Evolutionary conservation across 2,113 vertebrate genomes (phyloP), one percentile per base, ranked within the genome.

Genomic region (Gallinago media): DNA sequence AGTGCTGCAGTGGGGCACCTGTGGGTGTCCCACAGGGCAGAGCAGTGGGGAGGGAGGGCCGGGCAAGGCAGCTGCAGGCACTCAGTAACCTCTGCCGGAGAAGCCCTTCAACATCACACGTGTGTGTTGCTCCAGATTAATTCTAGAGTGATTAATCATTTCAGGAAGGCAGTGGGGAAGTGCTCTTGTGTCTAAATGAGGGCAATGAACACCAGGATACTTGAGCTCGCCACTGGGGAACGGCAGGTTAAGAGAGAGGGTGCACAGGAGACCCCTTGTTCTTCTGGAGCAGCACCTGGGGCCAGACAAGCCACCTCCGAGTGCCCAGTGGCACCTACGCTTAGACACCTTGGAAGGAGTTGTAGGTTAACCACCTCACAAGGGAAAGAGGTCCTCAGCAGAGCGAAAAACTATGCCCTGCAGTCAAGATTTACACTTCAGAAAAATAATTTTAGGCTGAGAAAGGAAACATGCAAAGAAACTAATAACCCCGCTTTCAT

Each of bases 401-500:
- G 8, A 59, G 55, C 0, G 0, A 81, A 67, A 58, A 84, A 38
- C 8, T 29, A 77, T 15, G 21, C 19, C 40, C 54, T 42, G n/a
- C 14, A 54, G 31, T 81, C 38, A 83, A 83, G 63, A 90, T 76
- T 50, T 22, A 87, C 58, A 20, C 58, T 88, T 90, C 61, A 17
- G 44, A 86, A 91, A 94, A 96, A 34, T 34, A 0, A 0, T 34
- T 74, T 89, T 44, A 78, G 55, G 31, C 55, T 92, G 88, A 92
- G 92, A 89, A 96, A 77, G 67, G 36, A 97, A 97, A 94, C 42
- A 98, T 50, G 90, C 61, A 92, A 87, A 84, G 92, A 96, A 96
- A 95, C 59, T 27, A 95, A 77, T 16, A 84, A 80, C 58, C 50
- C 32, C 3, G 96, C 97, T 98, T 98, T 98, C 97, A 97, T 98